Percentiles rank a stretch among this genome's conserved stretches.
phyloP scores from a whole-genome alignment of 2,113 vertebrate species.

The Mus pahari region DNA sequence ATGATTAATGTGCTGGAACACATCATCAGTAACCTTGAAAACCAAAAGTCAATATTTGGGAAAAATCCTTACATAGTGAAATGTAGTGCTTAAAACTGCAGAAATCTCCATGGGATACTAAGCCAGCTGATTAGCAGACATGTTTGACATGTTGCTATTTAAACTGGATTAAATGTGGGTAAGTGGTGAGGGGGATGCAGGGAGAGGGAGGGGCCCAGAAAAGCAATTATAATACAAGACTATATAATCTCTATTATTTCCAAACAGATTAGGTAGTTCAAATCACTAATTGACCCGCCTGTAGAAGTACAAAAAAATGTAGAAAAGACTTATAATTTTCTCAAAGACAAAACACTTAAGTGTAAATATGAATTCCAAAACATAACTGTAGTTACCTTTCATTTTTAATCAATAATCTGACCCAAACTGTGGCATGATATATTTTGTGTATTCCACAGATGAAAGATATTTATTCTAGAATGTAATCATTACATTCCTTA shows the following conservation, averaged over 20 bases:
- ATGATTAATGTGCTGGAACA: constrained; percentile 76
- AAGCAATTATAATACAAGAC: constrained; percentile 75
- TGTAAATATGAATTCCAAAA: constrained; percentile 41
- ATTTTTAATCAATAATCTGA: constrained; percentile 62
- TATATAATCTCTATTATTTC: constrained; percentile 70
- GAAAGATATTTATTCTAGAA: constrained; percentile 41
- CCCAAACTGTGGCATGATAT: background rate
- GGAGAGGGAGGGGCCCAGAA: background rate
- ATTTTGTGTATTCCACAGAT: constrained; percentile 35
- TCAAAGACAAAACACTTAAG: constrained; percentile 75
- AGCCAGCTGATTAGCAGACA: constrained; percentile 78
- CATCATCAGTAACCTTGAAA: constrained; percentile 86
- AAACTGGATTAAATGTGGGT: constrained; percentile 84
- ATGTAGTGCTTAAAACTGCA: constrained; percentile 75
- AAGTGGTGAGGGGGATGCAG: constrained; percentile 34
- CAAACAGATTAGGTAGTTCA: constrained; percentile 66
- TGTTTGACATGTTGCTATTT: constrained; percentile 84
- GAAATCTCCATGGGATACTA: constrained; percentile 77
- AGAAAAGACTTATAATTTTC: constrained; percentile 53
- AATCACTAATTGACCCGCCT: constrained; percentile 75
- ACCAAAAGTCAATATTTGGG: constrained; percentile 86
- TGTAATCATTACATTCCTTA: constrained; percentile 27
- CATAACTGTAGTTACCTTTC: constrained; percentile 56
- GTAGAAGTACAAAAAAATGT: constrained; percentile 61
- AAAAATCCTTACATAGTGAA: constrained; percentile 76